Evolutionary conservation across 2,888 invertebrate genomes (phyloP).

Genomic region (Drosophila koepferae): DNA sequence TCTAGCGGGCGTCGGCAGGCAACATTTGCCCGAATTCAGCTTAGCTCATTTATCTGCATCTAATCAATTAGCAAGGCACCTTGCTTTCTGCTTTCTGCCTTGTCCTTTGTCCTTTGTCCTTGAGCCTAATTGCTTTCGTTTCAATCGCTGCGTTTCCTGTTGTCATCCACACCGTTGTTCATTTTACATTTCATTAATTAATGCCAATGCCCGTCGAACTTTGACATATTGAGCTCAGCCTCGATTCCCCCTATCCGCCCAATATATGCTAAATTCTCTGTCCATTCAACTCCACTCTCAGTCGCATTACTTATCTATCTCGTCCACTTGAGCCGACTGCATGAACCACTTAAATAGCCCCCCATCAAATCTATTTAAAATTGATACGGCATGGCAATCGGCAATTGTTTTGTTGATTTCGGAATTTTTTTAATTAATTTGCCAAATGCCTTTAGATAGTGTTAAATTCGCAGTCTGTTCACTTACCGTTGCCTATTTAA

Average conservation of each 20-base stretch:
- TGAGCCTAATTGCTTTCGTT: conserved; percentile 72
- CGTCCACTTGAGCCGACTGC: conserved; percentile 27
- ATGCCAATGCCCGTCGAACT: conserved; percentile 71
- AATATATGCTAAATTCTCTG: background rate
- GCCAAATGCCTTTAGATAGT: conserved; percentile 34
- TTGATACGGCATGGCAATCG: conserved; percentile 29
- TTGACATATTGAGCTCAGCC: conserved; percentile 75
- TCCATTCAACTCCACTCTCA: background rate
- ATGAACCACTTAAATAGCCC: conserved; percentile 31
- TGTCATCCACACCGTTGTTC: conserved; percentile 52
- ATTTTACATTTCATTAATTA: conserved; percentile 81
- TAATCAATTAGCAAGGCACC: conserved; percentile 76
- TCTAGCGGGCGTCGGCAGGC: conserved; percentile 29
- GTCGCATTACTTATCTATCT: conserved; percentile 24
- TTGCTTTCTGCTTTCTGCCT: conserved; percentile 35
- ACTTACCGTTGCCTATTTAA: conserved; percentile 60
- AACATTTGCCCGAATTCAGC: conserved; percentile 40
- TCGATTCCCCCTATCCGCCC: background rate
- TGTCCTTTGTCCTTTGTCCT: conserved; percentile 19
- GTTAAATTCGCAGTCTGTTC: conserved; percentile 11
- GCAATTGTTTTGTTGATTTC: conserved; percentile 23
- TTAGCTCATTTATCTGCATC: conserved; percentile 77
- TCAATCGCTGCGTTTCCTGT: conserved; percentile 61
- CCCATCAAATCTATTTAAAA: conserved; percentile 11
- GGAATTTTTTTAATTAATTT: conserved; percentile 62